phyloP scores from a whole-genome alignment of 2,888 invertebrate species.

The Griposia aprilina region DNA sequence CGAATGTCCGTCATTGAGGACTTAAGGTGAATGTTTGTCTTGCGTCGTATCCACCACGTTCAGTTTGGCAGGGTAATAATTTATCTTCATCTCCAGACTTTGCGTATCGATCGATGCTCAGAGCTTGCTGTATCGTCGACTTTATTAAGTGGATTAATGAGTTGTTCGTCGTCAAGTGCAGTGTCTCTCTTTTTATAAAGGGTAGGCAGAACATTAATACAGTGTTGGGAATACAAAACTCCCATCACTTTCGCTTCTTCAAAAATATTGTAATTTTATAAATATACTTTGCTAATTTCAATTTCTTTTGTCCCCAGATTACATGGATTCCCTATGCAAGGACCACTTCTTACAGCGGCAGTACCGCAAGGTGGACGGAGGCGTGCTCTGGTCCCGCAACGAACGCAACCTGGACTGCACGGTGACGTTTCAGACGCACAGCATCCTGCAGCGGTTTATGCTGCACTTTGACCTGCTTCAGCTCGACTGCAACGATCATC shows the following conservation, averaged over 20 bases:
- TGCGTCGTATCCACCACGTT: slow-evolving; percentile 43
- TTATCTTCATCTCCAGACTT: slow-evolving; percentile 38
- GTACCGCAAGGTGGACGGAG: slow-evolving; percentile 97
- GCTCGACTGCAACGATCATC: slow-evolving; percentile 98
- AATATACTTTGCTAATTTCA: neutral
- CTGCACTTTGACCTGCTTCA: slow-evolving; percentile 97
- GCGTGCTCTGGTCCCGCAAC: slow-evolving; percentile 96
- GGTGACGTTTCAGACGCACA: slow-evolving; percentile 98
- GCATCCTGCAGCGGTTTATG: slow-evolving; percentile 98
- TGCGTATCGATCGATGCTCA: slow-evolving; percentile 30
- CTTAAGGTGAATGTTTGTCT: slow-evolving; percentile 62
- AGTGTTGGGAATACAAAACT: too few relatives aligned
- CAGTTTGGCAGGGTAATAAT: slow-evolving; percentile 34
- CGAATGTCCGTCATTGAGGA: slow-evolving; percentile 55
- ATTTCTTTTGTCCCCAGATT: slow-evolving; percentile 92
- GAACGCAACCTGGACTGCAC: slow-evolving; percentile 97
- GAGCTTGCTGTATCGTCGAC: neutral
- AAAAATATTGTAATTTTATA: neutral
- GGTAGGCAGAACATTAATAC: too few relatives aligned
- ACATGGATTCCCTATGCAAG: slow-evolving; percentile 97
- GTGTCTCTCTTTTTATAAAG: neutral
- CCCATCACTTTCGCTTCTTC: neutral
- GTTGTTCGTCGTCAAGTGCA: neutral
- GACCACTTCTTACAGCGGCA: slow-evolving; percentile 96
- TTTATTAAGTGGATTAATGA: slow-evolving; percentile 3